Base-by-base conservation (phyloP, 2,888 invertebrate species). In the Calliphora vomitoria region DNA sequence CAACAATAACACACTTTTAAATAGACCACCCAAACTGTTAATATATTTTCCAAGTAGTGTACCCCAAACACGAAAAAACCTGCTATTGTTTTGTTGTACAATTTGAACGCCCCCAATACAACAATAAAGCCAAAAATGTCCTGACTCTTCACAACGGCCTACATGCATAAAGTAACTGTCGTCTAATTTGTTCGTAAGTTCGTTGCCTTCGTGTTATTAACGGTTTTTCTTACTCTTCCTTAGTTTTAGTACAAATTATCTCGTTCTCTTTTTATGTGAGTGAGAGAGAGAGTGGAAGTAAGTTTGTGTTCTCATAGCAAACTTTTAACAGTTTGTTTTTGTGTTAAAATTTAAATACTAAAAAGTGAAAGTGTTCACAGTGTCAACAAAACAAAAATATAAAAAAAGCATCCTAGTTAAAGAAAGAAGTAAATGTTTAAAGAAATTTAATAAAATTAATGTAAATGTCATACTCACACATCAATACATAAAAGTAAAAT, bases 41-140 rank as follows among this genome's bases (percentile, higher is more conserved):
- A 31, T 58, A 64, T 20, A 71, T 10, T 25, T 25, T 25, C 25
- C 25, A 25, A 62, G 31, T 31, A 58, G 58, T 58, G 15, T 47
- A 47, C 31, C 47, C 38, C 68, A 62, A 35, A 53, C 60, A 68
- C 55, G 4, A 41, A 74, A 55, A 20, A 20, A 68, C 15, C 71
- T 3, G 35, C 38, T 62, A 11, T 69, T 58, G 47, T 75, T 58
- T 75, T 76, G 53, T 78, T 55, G 18, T 64, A 71, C 20, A 58
- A 55, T 76, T 50, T 62, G 2, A 72, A 79, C 72, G n/a, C 68
- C 44, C 62, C 25, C 71, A 35, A 58, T 41, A 41, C 8, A 44
- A 44, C 4, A 4, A 55, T 20, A 62, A 76, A 4, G 8, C 8
- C 55, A 41, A 69, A 76, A 38, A 20, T 47, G 8, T 62, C 50